A percentile compares a stretch with the other conserved stretches of the same genome.
Evolutionary conservation across 2,888 invertebrate genomes (phyloP).

Genomic region (Glyphotaelius pellucidus): DNA sequence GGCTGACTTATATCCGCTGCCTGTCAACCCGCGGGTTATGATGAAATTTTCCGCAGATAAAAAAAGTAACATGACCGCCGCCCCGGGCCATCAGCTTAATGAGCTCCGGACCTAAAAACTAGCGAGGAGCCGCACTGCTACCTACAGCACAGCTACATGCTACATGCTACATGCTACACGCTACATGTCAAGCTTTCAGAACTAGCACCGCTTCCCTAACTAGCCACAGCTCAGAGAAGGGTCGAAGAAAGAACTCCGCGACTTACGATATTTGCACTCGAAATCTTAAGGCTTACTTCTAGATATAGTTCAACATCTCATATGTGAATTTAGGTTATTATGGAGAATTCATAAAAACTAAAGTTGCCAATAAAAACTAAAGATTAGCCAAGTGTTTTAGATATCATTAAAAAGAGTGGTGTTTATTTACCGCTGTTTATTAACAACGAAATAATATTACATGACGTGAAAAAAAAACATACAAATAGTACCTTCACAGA

Average conservation of each 20-base stretch:
- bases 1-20: constrained; percentile 50
- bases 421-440: too few species aligned
- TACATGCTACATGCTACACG: too few species aligned
- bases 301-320: too few species aligned
- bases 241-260: not conserved
- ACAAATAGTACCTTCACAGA: too few species aligned
- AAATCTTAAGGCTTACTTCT: too few species aligned
- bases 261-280: not conserved
- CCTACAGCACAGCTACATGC: not conserved
- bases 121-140: not conserved
- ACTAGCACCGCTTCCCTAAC: not conserved
- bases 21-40: constrained; percentile 58
- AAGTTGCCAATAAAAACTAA: too few species aligned
- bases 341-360: too few species aligned
- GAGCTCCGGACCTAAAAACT: constrained; percentile 54
- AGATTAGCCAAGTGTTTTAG: too few species aligned
- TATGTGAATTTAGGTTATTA: too few species aligned
- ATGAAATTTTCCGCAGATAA: constrained; percentile 56
- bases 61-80: constrained; percentile 61
- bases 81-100: constrained; percentile 62
- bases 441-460: too few species aligned
- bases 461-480: too few species aligned
- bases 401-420: too few species aligned
- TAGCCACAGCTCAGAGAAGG: not conserved
- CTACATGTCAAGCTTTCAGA: not conserved